Evolutionary conservation across 1,140 invertebrate species (phyloP), one percentile per base, ranked within the genome.

Genomic region (Pseudomyrmex flavicornis): DNA sequence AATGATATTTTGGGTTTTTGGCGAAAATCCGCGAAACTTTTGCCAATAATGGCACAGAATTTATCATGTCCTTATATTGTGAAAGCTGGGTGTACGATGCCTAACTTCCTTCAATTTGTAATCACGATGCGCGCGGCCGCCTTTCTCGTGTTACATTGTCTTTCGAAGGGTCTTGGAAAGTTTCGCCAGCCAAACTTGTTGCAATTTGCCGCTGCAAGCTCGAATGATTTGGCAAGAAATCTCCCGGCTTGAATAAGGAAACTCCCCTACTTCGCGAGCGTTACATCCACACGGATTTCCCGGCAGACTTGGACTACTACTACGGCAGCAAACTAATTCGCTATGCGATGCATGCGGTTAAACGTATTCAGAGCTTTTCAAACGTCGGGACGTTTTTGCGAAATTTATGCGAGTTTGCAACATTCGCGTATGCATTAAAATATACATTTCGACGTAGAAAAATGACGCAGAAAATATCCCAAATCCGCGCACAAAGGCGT

Each of bases 191-290:
- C 54, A 52, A 85, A 85, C 61, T 68, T 58, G 52, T 83, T 66
- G 58, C 50, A 65, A 85, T 48, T 72, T 69, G n/a, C 77, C 35
- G 35, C 0, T 46, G 15, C 22, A 58, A 68, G 59, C 22, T 50
- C 58, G 35, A 61, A 58, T 58, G 76, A 73, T 68, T 68, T 56
- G 75, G 17, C 50, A 69, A 68, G 63, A 68, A 77, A 77, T 77
- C 63, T 26, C 8, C 35, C 63, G 48, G 26, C 22, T 65, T 4
- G 9, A 17, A 44, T 44, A 44, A 66, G 26, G 22, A 68, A 77
- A n/a, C 26, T 76, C 8, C 35, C 35, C 35, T 35, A 35, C 35
- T 26, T 20, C 12, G 50, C 61, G 12, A 56, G n/a, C 75, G 48
- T 68, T 26, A 77, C 1, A 8, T 75, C 17, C 17, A 9, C 35